Evolutionary conservation across 1,140 invertebrate genomes (phyloP).

Genomic region (Epicauta chinensis): DNA sequence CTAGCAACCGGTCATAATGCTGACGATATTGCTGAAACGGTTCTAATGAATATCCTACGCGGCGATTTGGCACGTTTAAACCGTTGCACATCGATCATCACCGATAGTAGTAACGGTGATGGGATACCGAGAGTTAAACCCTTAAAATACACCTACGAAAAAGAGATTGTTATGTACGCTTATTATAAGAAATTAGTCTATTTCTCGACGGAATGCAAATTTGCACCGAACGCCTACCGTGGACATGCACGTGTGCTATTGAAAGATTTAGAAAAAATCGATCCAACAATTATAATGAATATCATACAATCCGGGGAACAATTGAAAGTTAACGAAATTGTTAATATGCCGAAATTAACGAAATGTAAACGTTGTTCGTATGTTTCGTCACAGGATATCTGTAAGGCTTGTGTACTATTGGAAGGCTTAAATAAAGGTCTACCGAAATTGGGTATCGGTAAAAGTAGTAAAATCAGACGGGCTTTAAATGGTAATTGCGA

Average conservation of each 20-base stretch:
- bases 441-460: constrained; percentile 80
- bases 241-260: constrained; percentile 88
- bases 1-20: constrained; percentile 99
- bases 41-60: constrained; percentile 95
- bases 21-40: constrained; percentile 98
- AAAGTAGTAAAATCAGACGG: constrained; percentile 70
- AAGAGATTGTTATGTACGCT: constrained; percentile 99
- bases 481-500: constrained; percentile 42
- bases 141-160: constrained; percentile 98
- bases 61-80: constrained; percentile 93
- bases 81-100: constrained; percentile 84
- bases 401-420: constrained; percentile 93
- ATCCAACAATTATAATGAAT: constrained; percentile 92
- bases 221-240: constrained; percentile 96
- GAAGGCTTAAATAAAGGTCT: constrained; percentile 93
- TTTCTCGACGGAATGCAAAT: constrained; percentile 98
- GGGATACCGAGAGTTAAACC: constrained; percentile 92
- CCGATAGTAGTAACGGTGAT: constrained; percentile 63
- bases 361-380: constrained; percentile 85
- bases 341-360: constrained; percentile 75
- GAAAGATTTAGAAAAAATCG: constrained; percentile 93
- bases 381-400: constrained; percentile 92
- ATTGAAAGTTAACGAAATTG: constrained; percentile 71
- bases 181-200: constrained; percentile 97
- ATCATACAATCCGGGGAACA: constrained; percentile 97